Conservation (phyloP, 2,113 vertebrate genomes). For the Lophochroa leadbeateri region DNA sequence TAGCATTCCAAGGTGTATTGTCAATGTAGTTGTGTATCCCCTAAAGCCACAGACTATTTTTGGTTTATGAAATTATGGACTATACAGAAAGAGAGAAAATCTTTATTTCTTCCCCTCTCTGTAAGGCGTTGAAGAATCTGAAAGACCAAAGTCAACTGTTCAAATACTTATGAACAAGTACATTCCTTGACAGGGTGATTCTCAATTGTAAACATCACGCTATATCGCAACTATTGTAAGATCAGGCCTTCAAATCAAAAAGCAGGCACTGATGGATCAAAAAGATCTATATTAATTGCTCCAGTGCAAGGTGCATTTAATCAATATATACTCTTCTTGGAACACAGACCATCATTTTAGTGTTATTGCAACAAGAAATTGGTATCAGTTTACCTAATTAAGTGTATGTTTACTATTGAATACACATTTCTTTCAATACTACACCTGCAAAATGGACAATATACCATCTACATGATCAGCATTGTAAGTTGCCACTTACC, state of each 20-base stretch:
- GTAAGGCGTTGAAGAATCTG: neutral
- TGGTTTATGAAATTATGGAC: neutral
- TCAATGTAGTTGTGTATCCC: neutral
- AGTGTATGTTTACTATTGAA: neutral
- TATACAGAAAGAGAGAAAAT: neutral
- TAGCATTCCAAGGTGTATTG: neutral
- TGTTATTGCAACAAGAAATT: neutral
- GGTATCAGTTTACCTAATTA: neutral
- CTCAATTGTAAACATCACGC: neutral
- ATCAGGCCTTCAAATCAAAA: neutral
- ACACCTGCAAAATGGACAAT: neutral
- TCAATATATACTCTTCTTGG: neutral
- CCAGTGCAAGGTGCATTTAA: neutral
- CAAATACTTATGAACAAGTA: neutral
- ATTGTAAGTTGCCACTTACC: neutral
- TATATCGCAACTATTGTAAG: neutral
- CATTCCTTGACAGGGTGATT: neutral
- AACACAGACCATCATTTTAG: neutral
- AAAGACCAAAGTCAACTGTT: neutral
- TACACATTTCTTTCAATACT: neutral
- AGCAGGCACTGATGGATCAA: neutral
- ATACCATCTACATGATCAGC: neutral
- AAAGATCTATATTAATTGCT: neutral
- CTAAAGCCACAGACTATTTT: neutral
- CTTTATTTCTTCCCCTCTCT: neutral